Percentiles rank a stretch among this genome's conserved stretches.
Conservation (phyloP, 1,140 invertebrate species). For the Calosoma granatense region DNA sequence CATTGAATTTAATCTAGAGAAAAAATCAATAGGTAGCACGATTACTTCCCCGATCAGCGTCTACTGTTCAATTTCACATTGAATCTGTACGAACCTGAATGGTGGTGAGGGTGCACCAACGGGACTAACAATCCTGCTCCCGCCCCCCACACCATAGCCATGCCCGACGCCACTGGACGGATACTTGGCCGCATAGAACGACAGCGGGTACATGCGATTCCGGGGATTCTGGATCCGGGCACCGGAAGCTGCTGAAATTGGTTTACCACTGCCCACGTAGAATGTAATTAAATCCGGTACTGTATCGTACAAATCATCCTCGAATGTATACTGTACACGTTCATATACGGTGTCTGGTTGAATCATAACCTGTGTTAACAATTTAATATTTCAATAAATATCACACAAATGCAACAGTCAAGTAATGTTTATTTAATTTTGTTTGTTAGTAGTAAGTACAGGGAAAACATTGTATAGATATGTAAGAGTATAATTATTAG, state of each 20-base stretch:
- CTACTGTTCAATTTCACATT: no score
- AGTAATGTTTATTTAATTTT: no score
- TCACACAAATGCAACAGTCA: no score
- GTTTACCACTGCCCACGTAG: conserved; percentile 81
- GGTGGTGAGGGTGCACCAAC: conserved; percentile 16
- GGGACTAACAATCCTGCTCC: neutral
- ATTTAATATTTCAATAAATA: conserved; percentile 26
- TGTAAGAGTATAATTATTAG: no score
- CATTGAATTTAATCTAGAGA: no score
- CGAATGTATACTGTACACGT: conserved; percentile 84
- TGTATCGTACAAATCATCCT: conserved; percentile 87
- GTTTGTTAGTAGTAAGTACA: no score
- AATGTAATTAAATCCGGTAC: conserved; percentile 89
- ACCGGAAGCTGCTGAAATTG: conserved; percentile 78
- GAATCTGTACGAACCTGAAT: conserved; percentile 21
- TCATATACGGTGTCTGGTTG: conserved; percentile 87
- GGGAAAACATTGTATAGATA: no score
- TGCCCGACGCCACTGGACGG: conserved; percentile 17
- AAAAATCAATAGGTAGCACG: no score
- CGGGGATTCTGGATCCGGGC: conserved; percentile 72
- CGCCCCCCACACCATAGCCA: neutral
- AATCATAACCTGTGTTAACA: conserved; percentile 73
- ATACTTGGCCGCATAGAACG: conserved; percentile 52
- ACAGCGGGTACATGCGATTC: conserved; percentile 58
- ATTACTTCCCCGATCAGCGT: no score